Evolutionary conservation across 2,888 invertebrate species (phyloP), one percentile per base, ranked within the genome.

Genomic region (Serrognathus titanus): DNA sequence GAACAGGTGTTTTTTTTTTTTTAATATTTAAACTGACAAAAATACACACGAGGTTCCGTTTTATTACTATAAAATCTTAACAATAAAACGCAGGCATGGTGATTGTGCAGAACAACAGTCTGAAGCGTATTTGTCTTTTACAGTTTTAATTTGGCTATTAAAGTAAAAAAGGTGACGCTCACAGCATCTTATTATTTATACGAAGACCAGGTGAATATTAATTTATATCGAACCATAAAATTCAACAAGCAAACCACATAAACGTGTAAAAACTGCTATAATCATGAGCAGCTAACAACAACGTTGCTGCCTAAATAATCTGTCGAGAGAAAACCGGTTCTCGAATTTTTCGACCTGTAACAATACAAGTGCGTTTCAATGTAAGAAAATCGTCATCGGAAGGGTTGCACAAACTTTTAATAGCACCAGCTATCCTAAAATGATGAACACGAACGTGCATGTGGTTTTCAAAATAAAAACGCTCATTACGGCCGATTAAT

Each of bases 181-280:
- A 40, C 48, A 53, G 47, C 53, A 39, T 39, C 39, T 53, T 55
- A 53, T 60, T 60, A 60, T 60, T 60, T 60, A 60, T 58, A 53
- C 57, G 53, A 55, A 55, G 59, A 66, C 63, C 66, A 66, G 66
- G 67, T 71, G 68, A 71, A 75, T 75, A 75, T 75, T 75, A 75
- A 75, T 75, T 72, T 71, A 71, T 70, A 68, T 68, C 68, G 67
- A 69, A 68, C 71, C 72, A 74, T 75, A 75, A 76, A 76, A 76
- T 74, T 67, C 72, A 71, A 75, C 74, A 69, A 72, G 74, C 74
- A 71, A 74, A 75, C 74, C 75, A 71, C 74, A 73, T 71, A 71
- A 75, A 75, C 73, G 75, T 76, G 76, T 75, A 76, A 76, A 76
- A 76, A 76, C 74, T 75, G 74, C 75, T 71, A 75, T 76, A 76